Percentiles rank a stretch among this genome's conserved stretches.
These are phyloP conservation scores for Borostomias antarcticus DNA, from an alignment of 2,797 vertebrate species.

Conservation along the genomic window DNA sequence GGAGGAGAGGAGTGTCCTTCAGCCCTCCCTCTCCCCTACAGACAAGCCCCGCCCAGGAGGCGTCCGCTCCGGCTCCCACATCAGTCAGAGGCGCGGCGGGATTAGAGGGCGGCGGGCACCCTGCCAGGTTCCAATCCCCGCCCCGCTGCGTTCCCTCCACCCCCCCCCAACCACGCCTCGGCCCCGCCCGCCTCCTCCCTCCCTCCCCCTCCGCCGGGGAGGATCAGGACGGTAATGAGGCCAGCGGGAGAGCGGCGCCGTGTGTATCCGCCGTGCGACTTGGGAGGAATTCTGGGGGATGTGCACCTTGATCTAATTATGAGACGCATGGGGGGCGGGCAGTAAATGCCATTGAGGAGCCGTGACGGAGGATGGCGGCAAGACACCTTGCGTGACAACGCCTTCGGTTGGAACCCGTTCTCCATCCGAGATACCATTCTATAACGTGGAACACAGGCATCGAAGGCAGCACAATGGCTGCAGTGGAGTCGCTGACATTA, in stretches of 20 bases:
- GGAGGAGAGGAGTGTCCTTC: neutral
- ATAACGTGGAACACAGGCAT: neutral
- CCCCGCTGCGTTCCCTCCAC: constrained; percentile 23
- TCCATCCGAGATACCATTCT: neutral
- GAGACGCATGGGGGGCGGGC: constrained; percentile 29
- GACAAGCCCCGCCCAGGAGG: constrained; percentile 8
- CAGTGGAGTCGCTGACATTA: no score
- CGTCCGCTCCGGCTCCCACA: constrained; percentile 9
- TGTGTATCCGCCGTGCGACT: constrained; percentile 28
- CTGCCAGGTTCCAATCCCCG: constrained; percentile 40
- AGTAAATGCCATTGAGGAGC: constrained; percentile 29
- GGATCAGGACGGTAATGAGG: constrained; percentile 36
- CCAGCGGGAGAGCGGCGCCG: constrained; percentile 13
- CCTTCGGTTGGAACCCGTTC: no score
- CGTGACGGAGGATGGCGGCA: neutral
- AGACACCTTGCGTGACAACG: neutral
- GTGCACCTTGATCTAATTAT: constrained; percentile 51
- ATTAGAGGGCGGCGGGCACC: constrained; percentile 30
- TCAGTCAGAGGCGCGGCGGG: constrained; percentile 22
- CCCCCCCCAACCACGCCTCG: neutral
- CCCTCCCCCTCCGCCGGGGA: neutral
- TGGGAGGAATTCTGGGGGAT: constrained; percentile 22
- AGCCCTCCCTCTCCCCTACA: constrained; percentile 3
- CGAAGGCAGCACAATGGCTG: no score
- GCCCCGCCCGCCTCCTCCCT: neutral